Evolutionary conservation across 2,888 invertebrate species (phyloP).

Genomic region (Habroteleia sp.): DNA sequence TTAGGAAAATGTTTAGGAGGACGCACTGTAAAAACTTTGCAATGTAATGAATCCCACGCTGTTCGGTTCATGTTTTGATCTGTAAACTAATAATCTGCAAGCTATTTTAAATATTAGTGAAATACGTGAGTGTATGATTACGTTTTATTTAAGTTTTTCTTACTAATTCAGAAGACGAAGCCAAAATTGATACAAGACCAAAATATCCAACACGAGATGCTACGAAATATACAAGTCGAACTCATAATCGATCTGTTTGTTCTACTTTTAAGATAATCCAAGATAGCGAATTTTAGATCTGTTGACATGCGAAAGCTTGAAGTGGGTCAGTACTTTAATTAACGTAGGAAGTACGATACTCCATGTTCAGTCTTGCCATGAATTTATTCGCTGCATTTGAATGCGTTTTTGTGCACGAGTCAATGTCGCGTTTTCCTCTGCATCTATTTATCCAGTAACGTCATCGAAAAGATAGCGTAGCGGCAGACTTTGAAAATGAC

Average conservation of each 20-base stretch:
- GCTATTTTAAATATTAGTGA: too few species aligned
- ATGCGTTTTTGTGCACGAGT: conserved; percentile 38
- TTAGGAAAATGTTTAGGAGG: too few species aligned
- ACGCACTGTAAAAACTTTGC: too few species aligned
- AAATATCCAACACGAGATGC: conserved; percentile 1
- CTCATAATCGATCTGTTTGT: conserved; percentile 42
- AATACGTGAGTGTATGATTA: too few species aligned
- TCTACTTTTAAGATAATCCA: conserved; percentile 46
- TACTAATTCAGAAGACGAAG: conserved; percentile 15
- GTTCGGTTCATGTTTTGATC: too few species aligned
- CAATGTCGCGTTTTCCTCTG: conserved; percentile 26
- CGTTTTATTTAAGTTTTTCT: conserved; percentile 11
- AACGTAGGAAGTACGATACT: conserved; percentile 49
- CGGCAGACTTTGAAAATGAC: background rate
- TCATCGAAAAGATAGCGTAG: background rate
- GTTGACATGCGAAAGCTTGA: conserved; percentile 33
- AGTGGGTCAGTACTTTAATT: conserved; percentile 54
- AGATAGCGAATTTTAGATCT: conserved; percentile 45
- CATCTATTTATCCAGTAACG: conserved; percentile 23
- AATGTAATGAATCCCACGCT: too few species aligned
- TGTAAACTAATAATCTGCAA: too few species aligned
- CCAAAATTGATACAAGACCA: conserved; percentile 19
- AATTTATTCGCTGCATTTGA: conserved; percentile 48
- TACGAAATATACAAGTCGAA: conserved; percentile 29
- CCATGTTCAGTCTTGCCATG: conserved; percentile 41